Conservation (phyloP, 2,888 invertebrate species). For the Oegoconia quadripuncta region DNA sequence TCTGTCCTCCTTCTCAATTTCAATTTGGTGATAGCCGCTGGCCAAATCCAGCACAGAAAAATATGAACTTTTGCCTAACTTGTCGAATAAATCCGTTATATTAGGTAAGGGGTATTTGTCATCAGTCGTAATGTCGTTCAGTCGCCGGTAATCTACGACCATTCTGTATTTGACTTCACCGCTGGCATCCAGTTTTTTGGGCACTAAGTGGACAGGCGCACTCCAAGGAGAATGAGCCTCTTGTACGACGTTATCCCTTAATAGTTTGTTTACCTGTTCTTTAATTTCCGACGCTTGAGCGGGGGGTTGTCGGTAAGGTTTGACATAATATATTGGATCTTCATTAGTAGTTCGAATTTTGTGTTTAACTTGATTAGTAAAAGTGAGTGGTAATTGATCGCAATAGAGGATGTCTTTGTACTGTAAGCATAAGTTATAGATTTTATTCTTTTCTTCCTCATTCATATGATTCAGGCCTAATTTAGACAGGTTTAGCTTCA, state of each 20-base stretch:
- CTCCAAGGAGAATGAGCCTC: constrained; percentile 18
- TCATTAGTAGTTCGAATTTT: constrained; percentile 28
- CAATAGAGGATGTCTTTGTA: constrained; percentile 28
- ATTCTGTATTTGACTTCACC: constrained; percentile 20
- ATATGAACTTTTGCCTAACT: too few relatives aligned
- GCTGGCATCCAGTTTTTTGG: constrained; percentile 22
- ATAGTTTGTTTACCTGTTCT: constrained; percentile 28
- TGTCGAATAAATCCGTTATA: constrained; percentile 13
- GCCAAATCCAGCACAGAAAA: constrained; percentile 13
- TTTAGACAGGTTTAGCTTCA: constrained; percentile 5
- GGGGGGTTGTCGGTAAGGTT: constrained; percentile 25
- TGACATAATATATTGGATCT: constrained; percentile 26
- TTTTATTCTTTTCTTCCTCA: constrained; percentile 4
- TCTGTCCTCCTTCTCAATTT: constrained; percentile 8
- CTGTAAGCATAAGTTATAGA: constrained; percentile 15
- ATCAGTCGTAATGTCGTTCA: constrained; percentile 13
- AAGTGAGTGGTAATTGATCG: constrained; percentile 24
- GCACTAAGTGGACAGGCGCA: constrained; percentile 13
- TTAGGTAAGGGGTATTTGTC: constrained; percentile 15
- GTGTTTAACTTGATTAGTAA: constrained; percentile 29
- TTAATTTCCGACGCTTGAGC: constrained; percentile 26
- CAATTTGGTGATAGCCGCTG: constrained; percentile 14
- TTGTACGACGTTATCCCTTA: constrained; percentile 31
- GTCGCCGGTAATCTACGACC: constrained; percentile 22
- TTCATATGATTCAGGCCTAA: constrained; percentile 7